A percentile compares a stretch with the other conserved stretches of the same genome.
These are phyloP conservation scores for Perithous albicinctus DNA, from an alignment of 2,888 invertebrate genomes.

Conservation along the genomic window DNA sequence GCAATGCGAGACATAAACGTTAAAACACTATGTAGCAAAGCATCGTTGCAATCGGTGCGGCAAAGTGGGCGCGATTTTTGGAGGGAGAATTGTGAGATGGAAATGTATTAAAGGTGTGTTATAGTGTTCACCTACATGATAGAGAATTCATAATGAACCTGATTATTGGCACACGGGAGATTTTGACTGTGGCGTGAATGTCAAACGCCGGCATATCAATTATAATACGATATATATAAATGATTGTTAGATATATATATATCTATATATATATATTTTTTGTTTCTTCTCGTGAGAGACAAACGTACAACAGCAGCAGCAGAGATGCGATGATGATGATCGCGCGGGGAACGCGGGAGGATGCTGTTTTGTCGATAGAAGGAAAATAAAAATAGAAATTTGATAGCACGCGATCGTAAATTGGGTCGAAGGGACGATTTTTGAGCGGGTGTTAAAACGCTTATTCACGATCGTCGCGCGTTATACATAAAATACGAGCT, in stretches of 20 bases:
- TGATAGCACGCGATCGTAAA: constrained; percentile 72
- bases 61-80: constrained; percentile 51
- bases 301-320: constrained; percentile 14
- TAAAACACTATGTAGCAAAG: neutral
- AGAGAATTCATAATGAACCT: constrained; percentile 73
- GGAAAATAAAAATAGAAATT: constrained; percentile 72
- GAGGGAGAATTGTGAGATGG: constrained; percentile 61
- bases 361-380: constrained; percentile 82
- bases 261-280: constrained; percentile 34
- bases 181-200: constrained; percentile 79
- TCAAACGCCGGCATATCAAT: constrained; percentile 82
- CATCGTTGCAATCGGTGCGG: constrained; percentile 38
- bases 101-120: constrained; percentile 39
- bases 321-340: constrained; percentile 59
- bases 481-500: too few relatives aligned
- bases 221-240: neutral
- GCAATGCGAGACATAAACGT: neutral
- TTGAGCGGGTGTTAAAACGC: constrained; percentile 13
- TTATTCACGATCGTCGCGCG: too few relatives aligned
- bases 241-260: constrained; percentile 70
- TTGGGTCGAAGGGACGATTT: constrained; percentile 64
- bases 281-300: constrained; percentile 24
- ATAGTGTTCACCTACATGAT: constrained; percentile 50
- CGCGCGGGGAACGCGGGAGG: constrained; percentile 74
- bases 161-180: constrained; percentile 74